A percentile compares a stretch with the other conserved stretches of the same genome.
These are phyloP conservation scores for Gephyroberyx darwinii DNA, from an alignment of 2,797 vertebrate genomes.

Conservation along the genomic window DNA sequence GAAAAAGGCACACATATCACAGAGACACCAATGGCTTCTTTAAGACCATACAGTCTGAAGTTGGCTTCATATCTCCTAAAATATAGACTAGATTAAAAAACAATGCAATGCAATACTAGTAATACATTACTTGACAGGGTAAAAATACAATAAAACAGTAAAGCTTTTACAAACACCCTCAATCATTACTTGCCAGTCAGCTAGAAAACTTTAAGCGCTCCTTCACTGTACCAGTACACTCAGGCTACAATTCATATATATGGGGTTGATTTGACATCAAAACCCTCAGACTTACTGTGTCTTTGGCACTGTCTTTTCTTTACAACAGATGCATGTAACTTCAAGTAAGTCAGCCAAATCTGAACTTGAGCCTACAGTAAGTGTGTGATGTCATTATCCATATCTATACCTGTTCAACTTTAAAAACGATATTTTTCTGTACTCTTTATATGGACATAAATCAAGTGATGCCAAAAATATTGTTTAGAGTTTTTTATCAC, in stretches of 20 bases:
- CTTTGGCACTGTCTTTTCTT: conserved; percentile 43
- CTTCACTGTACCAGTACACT: conserved; percentile 30
- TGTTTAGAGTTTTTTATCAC: conserved; percentile 8
- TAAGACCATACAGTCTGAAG: not conserved
- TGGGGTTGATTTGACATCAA: conserved; percentile 48
- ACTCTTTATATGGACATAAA: not conserved
- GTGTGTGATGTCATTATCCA: conserved; percentile 4
- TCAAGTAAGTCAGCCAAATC: conserved; percentile 36
- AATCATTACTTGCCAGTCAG: too few relatives aligned
- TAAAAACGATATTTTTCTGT: not conserved
- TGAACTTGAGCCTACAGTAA: conserved; percentile 42
- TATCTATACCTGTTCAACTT: conserved; percentile 13
- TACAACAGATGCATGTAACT: conserved; percentile 30
- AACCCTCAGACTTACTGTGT: conserved; percentile 22
- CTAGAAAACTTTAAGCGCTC: conserved; percentile 27
- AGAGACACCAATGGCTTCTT: not conserved
- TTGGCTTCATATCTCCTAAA: conserved; percentile 26
- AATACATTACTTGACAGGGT: not conserved
- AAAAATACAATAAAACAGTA: too few relatives aligned
- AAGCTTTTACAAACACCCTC: too few relatives aligned
- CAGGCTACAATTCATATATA: conserved; percentile 41
- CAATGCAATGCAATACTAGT: not conserved
- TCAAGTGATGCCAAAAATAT: not conserved
- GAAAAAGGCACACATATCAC: conserved; percentile 1
- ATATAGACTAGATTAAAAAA: conserved; percentile 10